phyloP scores from a whole-genome alignment of 2,797 vertebrate species.

The Malurus leucopterus region DNA sequence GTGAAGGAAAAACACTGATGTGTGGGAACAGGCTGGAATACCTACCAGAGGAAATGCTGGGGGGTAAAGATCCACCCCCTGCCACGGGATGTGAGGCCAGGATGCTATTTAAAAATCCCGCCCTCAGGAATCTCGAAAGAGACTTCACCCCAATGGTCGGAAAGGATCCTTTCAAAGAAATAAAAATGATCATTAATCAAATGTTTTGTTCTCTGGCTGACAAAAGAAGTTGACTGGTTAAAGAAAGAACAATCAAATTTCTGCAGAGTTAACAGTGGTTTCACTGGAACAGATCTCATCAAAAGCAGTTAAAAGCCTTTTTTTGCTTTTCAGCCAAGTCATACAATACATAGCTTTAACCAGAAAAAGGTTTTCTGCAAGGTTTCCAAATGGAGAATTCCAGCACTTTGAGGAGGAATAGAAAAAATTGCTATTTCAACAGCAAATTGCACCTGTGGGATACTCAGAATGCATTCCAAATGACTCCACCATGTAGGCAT shows the following conservation, averaged over 20 bases:
- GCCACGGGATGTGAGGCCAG: constrained; percentile 73
- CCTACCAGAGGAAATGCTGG: constrained; percentile 78
- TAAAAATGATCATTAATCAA: constrained; percentile 69
- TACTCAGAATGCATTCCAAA: neutral
- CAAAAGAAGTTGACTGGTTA: constrained; percentile 48
- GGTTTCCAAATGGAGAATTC: neutral
- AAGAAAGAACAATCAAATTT: constrained; percentile 12
- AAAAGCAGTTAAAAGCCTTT: neutral
- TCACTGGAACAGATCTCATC: neutral
- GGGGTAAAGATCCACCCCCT: constrained; percentile 72
- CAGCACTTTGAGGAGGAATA: neutral
- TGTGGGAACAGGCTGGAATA: constrained; percentile 48
- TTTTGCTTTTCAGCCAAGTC: neutral
- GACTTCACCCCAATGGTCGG: constrained; percentile 76
- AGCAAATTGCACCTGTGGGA: neutral
- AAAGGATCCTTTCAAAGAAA: constrained; percentile 78
- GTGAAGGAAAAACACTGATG: neutral
- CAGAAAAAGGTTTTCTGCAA: neutral
- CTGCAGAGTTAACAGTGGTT: constrained; percentile 2
- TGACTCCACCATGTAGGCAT: neutral
- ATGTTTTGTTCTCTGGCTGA: constrained; percentile 5
- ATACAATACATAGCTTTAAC: neutral
- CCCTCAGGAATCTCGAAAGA: constrained; percentile 77
- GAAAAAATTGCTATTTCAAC: neutral
- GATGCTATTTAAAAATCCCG: constrained; percentile 76